Base-by-base conservation (phyloP, 2,113 vertebrate species). In the Thymallus thymallus region DNA sequence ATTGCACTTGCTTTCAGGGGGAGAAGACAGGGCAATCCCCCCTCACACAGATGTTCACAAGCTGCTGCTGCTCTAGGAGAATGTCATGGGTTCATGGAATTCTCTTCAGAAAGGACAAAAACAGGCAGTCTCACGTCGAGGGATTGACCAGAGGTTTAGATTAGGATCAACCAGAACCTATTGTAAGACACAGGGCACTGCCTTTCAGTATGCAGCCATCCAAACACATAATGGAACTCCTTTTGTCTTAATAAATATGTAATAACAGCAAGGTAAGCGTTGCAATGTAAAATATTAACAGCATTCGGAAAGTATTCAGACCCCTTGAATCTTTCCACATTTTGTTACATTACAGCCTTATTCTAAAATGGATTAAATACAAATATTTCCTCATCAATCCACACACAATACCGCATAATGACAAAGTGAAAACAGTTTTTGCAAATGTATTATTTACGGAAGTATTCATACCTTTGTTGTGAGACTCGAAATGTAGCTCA, bases 1-100 rank as follows among this genome's bases (percentile, higher is more conserved):
- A 88, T 86, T 93, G 86, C 89, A 87, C 90, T 86, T 90, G 84
- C 91, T 88, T 94, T 89, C 74, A 83, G 84, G 87, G 87, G 85
- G 87, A 88, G 89, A 89, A 18, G 23, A 6, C 12, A 20, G 61
- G 26, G 26, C 79, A 68, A 72, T 46, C 67, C 23, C 64, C 58
- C 66, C 61, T 22, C 76, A 88, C 87, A 90, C 93, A 94, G 92
- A 93, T 94, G 93, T 92, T 90, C 85, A 92, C 92, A 94, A 94
- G 92, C 91, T 93, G 68, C 86, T 80, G 67, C 86, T 80, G 83
- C 89, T 90, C 91, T 92, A 92, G 24, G 51, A 29, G 66, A 77
- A 66, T 71, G 51, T 81, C 80, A 79, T 29, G 68, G 75, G 62
- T 64, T 64, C 35, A 48, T 16, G 9, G 23, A 24, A 26, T 76